Base-by-base conservation (phyloP, 2,113 vertebrate species). In the Columba livia region DNA sequence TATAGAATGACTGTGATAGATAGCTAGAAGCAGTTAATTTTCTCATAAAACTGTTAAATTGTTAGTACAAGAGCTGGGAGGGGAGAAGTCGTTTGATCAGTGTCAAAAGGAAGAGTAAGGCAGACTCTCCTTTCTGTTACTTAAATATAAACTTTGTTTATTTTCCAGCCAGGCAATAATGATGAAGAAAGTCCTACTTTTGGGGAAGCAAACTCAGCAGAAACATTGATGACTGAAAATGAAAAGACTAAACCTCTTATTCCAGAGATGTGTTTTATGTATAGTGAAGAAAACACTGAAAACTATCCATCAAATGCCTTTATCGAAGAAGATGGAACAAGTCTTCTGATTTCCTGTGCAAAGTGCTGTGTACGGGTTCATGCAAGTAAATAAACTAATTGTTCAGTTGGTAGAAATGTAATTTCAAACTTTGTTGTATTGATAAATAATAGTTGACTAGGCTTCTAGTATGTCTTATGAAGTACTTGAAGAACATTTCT, bases 231-330 rank as follows among this genome's bases (percentile, higher is more conserved):
- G 64, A 19, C 72, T 28, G 82, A 92, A 19, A 82, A 93, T 70
- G 88, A 92, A 79, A 98, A 98, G 90, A 98, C 98, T 86, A 99
- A 98, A 92, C 99, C 99, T 85, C 98, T 99, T 92, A 98, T 99
- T 96, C 99, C 99, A 69, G 99, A 99, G 97, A 99, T 99, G 96
- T 99, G 99, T 97, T 99, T 99, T 95, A 98, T 98, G 75, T 99
- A 98, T 97, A 98, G 99, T 42, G 99, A 99, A 96, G 98, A 99
- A 92, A 98, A 98, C 85, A 97, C 97, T 16, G 98, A 98, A 86
- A 98, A 98, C 93, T 98, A 97, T 84, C 98, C 99, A 44, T 98
- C 99, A 50, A 99, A 98, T 95, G 98, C 98, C 64, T 98, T 99
- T 60, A 97, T 99, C 69, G 98, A 99, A 97, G 99, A 99, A 80